Evolutionary conservation across 2,797 vertebrate genomes (phyloP), one percentile per base, ranked within the genome.

Genomic region (Malacoraja senta): DNA sequence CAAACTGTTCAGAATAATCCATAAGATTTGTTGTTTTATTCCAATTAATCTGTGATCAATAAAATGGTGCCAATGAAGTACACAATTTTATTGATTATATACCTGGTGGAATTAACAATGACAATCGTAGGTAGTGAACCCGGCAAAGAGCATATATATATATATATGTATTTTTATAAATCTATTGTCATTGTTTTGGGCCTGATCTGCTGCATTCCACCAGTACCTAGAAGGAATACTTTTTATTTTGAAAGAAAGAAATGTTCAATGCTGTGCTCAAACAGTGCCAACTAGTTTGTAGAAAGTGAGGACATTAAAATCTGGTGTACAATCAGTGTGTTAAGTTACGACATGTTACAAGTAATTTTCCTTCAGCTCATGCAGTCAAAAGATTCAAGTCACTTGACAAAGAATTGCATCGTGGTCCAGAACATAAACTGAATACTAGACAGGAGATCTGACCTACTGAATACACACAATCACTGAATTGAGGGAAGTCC

Each of bases 291-390:
- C 44, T 74, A n/a, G 24, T 26, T 53, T 38, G 53, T 38, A 76
- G 90, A 76, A 92, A 68, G 71, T 13, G 76, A 38, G 26, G 53
- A 53, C 7, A 53, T 76, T 44, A 53, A 53, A 35, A 26, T 92
- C 71, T 92, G n/a, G 35, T 74, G 68, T 76, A 91, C 13, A 15
- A 26, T 76, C 38, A n/a, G 35, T 72, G 29, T 53, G 19, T 74
- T 91, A 53, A 88, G 24, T 91, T 91, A 91, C 26, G 53, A 29
- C 10, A 26, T 92, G 68, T 91, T 71, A 90, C 63, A 91, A 65
- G 72, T 74, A 92, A 26, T 38, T 53, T 92, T 53, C 12, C 79
- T 92, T 76, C 71, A 58, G 71, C 71, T 74, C 90, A 58, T 76
- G 71, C 90, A 72, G 44, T 13, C 24, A 76, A 92, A 74, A 92